A percentile compares a stretch with the other conserved stretches of the same genome.
Conservation (phyloP, 2,113 vertebrate species). For the Archocentrus centrarchus region DNA sequence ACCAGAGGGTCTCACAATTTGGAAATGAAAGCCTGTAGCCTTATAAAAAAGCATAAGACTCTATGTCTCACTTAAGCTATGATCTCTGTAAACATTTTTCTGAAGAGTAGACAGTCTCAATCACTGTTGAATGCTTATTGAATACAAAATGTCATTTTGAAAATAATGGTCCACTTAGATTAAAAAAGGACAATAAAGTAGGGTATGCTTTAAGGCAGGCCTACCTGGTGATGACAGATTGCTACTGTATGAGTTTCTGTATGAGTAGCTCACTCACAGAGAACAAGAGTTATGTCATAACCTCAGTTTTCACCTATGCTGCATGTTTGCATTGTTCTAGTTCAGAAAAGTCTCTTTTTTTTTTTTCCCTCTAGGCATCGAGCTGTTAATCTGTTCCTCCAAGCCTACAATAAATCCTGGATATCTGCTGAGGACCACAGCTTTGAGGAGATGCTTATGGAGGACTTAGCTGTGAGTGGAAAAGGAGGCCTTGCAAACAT, state of each 20-base stretch:
- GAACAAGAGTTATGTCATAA: background rate
- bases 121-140: no score
- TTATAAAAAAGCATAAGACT: no score
- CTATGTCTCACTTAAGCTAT: no score
- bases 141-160: no score
- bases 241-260: background rate
- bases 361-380: conserved; percentile 83
- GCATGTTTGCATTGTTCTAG: background rate
- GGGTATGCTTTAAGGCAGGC: background rate
- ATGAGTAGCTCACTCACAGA: background rate
- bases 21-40: no score
- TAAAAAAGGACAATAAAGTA: background rate
- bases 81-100: no score
- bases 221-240: background rate
- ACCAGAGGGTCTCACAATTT: no score
- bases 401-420: conserved; percentile 94
- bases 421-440: conserved; percentile 89
- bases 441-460: conserved; percentile 92
- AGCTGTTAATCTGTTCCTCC: conserved; percentile 94
- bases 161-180: no score
- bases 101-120: no score
- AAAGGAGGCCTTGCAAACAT: background rate
- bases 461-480: conserved; percentile 91
- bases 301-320: background rate
- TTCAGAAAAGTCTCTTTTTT: background rate